These are phyloP conservation scores for Tiliqua scincoides DNA, from an alignment of 2,113 vertebrate species.

Conservation along the genomic window DNA sequence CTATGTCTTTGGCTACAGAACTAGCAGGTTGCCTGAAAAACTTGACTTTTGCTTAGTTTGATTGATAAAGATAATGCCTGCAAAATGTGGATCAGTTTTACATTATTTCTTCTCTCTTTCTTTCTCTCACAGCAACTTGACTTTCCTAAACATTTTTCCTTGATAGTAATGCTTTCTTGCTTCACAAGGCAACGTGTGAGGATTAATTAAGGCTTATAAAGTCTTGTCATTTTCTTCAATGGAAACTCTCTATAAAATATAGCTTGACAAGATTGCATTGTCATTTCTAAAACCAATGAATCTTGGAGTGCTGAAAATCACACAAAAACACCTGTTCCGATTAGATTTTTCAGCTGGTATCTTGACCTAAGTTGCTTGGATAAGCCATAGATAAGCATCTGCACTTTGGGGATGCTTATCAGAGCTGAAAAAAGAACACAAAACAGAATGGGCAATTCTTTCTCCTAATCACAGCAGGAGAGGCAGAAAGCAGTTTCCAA, in stretches of 20 bases:
- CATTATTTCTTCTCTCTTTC: neutral
- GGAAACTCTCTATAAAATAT: slow-evolving; percentile 1
- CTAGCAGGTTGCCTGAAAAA: neutral
- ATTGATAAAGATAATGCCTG: neutral
- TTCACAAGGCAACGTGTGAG: neutral
- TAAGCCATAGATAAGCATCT: slow-evolving; percentile 42
- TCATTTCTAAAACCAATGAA: slow-evolving; percentile 9
- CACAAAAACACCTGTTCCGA: slow-evolving; percentile 4
- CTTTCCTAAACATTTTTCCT: neutral
- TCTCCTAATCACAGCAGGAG: slow-evolving; percentile 7
- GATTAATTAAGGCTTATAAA: slow-evolving; percentile 20
- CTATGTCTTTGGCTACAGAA: neutral
- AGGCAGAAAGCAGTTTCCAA: neutral
- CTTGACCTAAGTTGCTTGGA: slow-evolving; percentile 13
- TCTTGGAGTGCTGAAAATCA: slow-evolving; percentile 7
- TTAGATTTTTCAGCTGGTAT: slow-evolving; percentile 39
- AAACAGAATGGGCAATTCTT: slow-evolving; percentile 15
- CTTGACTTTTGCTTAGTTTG: neutral
- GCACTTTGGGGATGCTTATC: slow-evolving; percentile 38
- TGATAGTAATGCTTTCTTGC: slow-evolving; percentile 16
- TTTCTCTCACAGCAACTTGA: too few relatives aligned
- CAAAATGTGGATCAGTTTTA: neutral
- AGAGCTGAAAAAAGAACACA: slow-evolving; percentile 24
- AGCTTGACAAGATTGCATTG: neutral
- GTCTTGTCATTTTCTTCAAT: slow-evolving; percentile 23